Base-by-base conservation (phyloP, 2,888 invertebrate genomes). In the Galerucella calmariensis region DNA sequence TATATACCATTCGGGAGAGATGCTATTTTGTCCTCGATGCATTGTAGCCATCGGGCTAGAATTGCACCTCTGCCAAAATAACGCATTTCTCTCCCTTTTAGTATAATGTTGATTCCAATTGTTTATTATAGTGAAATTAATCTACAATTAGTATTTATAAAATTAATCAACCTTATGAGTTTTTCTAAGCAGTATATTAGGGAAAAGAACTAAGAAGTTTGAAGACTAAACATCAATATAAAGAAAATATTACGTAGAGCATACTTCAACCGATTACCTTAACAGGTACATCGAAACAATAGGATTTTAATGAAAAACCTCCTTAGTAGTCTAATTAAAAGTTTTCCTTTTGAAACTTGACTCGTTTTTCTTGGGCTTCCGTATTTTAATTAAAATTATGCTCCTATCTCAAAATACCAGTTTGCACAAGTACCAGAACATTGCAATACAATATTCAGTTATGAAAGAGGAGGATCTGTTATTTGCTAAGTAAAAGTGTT, bases 311-410 rank as follows among this genome's bases (percentile, higher is more conserved):
- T 76, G 75, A 75, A 76, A 78, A 75, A 74, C 72, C 70, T 68
- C 74, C 70, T 73, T 75, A 76, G 75, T 73, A 69, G 73, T 76
- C 78, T 79, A 79, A 80, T 80, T 79, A 79, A 79, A 79, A 79
- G 75, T 78, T 77, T 78, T 77, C 72, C 69, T 74, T 65, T 71
- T 56, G 72, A 63, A 67, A 70, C 62, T 67, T 27, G 24, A 73
- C 48, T 63, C 20, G 59, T 63, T 72, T 74, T 73, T 74, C 69
- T 68, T 74, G 67, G 75, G 62, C 69, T 76, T 74, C 63, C 69
- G 75, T 76, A 71, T 79, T 81, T 80, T 80, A 81, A 81, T 81
- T 80, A 80, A 80, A 81, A 73, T 78, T 76, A 76, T 78, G 65
- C 73, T 78, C 78, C 73, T 75, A 76, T 76, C 75, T 76, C 67